Evolutionary conservation across 2,888 invertebrate genomes (phyloP).

Genomic region (Halictus quadricinctus): DNA sequence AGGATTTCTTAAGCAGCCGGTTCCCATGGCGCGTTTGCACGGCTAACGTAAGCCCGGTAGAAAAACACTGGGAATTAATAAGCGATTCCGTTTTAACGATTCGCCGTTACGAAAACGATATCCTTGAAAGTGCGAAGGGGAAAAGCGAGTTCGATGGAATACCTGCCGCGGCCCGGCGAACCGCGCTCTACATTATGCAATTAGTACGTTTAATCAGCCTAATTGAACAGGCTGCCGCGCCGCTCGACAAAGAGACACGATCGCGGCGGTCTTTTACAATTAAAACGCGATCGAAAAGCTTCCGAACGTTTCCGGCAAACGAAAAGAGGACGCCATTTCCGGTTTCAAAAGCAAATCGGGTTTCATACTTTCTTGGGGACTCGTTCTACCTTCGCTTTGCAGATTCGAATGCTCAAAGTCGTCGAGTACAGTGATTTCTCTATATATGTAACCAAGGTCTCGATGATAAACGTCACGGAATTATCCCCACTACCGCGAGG

Average conservation of each 20-base stretch:
- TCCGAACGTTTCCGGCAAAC: neutral
- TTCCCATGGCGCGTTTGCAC: slow-evolving; percentile 7
- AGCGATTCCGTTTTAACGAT: slow-evolving; percentile 45
- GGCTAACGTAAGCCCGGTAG: neutral
- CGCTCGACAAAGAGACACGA: neutral
- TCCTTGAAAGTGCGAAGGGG: slow-evolving; percentile 50
- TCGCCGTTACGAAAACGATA: slow-evolving; percentile 38
- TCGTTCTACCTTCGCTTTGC: neutral
- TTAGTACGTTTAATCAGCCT: slow-evolving; percentile 34
- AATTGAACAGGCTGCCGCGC: slow-evolving; percentile 15
- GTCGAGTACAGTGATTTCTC: no score
- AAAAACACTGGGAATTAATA: slow-evolving; percentile 40
- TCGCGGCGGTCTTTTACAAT: slow-evolving; percentile 1
- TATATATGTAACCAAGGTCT: no score
- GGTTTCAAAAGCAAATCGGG: neutral
- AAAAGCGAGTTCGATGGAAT: slow-evolving; percentile 15
- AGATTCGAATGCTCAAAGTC: neutral
- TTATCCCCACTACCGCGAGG: no score
- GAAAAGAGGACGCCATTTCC: neutral
- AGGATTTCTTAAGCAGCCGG: slow-evolving; percentile 22
- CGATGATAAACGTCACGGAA: no score
- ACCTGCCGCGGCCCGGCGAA: neutral
- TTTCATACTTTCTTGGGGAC: neutral
- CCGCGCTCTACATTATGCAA: slow-evolving; percentile 32
- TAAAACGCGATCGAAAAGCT: neutral